A percentile compares a stretch with the other conserved stretches of the same genome.
Conservation (phyloP, 2,888 invertebrate species). For the Galerucella pusilla region DNA sequence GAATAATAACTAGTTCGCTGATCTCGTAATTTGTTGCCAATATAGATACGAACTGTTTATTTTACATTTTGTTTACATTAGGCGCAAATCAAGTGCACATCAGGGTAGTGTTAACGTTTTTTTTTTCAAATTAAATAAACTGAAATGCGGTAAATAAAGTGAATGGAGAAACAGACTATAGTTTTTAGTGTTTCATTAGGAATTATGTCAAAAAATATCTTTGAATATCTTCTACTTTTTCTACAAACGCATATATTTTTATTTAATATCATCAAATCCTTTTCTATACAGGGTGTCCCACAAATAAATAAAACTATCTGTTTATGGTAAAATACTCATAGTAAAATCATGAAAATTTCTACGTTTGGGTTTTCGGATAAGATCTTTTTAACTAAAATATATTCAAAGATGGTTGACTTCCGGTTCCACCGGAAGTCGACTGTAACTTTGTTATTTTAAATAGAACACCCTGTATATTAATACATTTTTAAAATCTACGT, state of each 20-base stretch:
- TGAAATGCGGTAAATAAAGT: too few species aligned
- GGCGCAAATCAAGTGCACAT: not conserved
- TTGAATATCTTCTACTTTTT: not conserved
- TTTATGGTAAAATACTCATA: too few species aligned
- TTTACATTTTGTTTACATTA: slow-evolving; percentile 1
- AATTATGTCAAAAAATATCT: not conserved
- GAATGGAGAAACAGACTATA: not conserved
- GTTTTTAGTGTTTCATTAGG: not conserved
- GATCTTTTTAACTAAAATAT: too few species aligned
- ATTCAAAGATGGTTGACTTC: too few species aligned
- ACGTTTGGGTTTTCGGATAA: too few species aligned
- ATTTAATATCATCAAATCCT: not conserved
- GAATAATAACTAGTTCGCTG: slow-evolving; percentile 38
- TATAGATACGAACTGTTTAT: slow-evolving; percentile 18
- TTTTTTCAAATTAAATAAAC: not conserved
- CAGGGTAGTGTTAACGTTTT: not conserved
- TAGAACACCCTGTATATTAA: too few species aligned
- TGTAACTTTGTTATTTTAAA: too few species aligned
- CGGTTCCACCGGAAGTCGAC: too few species aligned
- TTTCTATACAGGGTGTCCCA: not conserved
- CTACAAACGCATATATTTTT: not conserved
- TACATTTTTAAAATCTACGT: too few species aligned
- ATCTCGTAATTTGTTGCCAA: slow-evolving; percentile 30
- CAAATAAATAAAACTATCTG: too few species aligned
- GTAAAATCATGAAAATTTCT: too few species aligned